Percentiles rank a stretch among this genome's conserved stretches.
phyloP scores from a whole-genome alignment of 2,113 vertebrate genomes.

The Nothocercus julius region DNA sequence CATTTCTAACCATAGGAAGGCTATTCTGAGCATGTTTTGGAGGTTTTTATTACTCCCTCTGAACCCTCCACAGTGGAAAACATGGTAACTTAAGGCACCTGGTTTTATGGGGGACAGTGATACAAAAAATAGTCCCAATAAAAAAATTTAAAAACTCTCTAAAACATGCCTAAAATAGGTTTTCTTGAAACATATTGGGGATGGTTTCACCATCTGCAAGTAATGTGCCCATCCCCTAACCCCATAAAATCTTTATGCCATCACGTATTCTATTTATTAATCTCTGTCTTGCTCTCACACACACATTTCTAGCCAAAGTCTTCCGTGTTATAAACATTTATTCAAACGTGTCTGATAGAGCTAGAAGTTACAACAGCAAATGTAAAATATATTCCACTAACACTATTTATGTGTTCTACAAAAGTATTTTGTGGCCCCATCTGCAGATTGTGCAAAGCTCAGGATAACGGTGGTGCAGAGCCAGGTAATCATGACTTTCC shows the following conservation, averaged over 20 bases:
- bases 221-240: background rate
- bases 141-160: background rate
- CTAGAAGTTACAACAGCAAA: background rate
- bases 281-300: background rate
- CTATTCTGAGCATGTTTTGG: background rate
- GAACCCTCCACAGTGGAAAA: background rate
- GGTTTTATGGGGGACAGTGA: background rate
- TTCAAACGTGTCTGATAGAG: background rate
- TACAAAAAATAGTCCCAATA: background rate
- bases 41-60: conserved; percentile 30
- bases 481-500: accelerated
- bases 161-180: conserved; percentile 16
- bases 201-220: conserved; percentile 9
- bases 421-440: background rate
- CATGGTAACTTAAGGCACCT: background rate
- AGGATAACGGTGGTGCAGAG: accelerated
- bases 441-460: background rate
- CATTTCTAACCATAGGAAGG: background rate
- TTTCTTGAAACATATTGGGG: background rate
- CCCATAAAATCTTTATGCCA: background rate
- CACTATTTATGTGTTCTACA: background rate
- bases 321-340: background rate
- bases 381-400: background rate
- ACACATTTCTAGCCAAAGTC: background rate
- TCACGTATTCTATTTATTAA: background rate